Evolutionary conservation across 2,113 vertebrate species (phyloP).

Genomic region (Colaptes auratus): DNA sequence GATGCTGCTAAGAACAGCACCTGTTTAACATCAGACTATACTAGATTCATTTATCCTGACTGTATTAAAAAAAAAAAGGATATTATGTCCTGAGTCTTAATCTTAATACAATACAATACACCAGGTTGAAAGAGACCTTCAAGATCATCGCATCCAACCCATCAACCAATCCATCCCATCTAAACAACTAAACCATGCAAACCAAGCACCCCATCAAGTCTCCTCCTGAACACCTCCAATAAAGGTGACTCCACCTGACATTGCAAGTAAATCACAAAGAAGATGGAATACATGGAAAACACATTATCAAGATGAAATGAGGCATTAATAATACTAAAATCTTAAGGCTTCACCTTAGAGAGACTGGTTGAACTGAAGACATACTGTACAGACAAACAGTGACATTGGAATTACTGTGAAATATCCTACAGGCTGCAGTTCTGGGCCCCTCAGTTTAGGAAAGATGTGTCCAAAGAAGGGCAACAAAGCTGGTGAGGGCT

Average conservation of each 20-base stretch:
- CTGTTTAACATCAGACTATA: conserved; percentile 22
- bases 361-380: neutral
- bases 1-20: neutral
- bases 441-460: no score
- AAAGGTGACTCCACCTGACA: no score
- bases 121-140: no score
- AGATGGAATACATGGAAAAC: neutral
- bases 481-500: no score
- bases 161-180: no score
- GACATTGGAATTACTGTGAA: neutral
- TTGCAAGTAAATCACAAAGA: neutral
- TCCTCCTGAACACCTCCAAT: no score
- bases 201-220: no score
- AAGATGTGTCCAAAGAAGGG: no score
- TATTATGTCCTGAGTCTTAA: neutral
- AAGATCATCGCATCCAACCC: no score
- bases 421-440: neutral
- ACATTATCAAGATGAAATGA: neutral
- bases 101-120: no score
- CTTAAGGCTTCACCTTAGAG: neutral
- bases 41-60: neutral
- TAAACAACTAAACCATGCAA: no score
- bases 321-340: neutral
- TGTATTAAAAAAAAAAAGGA: neutral
- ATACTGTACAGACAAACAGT: neutral